Base-by-base conservation (phyloP, 2,888 invertebrate genomes). In the Dynastes grantii region DNA sequence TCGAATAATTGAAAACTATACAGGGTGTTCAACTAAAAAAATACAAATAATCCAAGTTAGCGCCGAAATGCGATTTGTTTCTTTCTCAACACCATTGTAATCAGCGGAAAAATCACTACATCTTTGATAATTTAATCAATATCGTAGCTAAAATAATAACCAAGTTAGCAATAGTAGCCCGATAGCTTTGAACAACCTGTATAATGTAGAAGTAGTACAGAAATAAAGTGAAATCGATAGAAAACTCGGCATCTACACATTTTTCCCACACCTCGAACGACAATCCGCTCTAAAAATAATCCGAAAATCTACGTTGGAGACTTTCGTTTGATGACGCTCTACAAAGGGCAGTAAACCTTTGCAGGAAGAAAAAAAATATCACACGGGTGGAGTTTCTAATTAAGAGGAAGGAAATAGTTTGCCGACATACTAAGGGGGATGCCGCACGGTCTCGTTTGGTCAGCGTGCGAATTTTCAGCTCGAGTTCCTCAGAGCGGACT, bases 391-490 rank as follows among this genome's bases (percentile, higher is more conserved):
- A 75, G 55, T 75, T 61, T 45, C 73, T 75, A 75, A 75, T 75
- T 75, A 75, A 61, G 73, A 61, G 73, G 45, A 61, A 75, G 73
- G 73, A 61, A 75, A 75, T 58, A 61, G 61, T 61, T 61, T 9
- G 40, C 22, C 58, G 58, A 22, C 73, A 73, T 45, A 45, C 11
- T 11, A 40, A 61, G 73, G 73, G 73, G 58, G 58, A 58, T 40
- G 58, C 61, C 16, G 16, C 45, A 45, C 73, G 61, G 73, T 75
- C 73, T 75, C 61, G 16, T 75, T 75, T 45, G 73, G 61, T 75
- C 73, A 75, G 73, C 73, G 73, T 75, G 73, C 73, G 73, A 75
- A 75, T 75, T 75, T 75, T 75, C 73, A 75, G 61, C 73, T 49
- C 16, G 61, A 61, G 29, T 75, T 75, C 73, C 61, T 45, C 11